Evolutionary conservation across 2,888 invertebrate genomes (phyloP), one percentile per base, ranked within the genome.

Genomic region (Uloborus plumipes): DNA sequence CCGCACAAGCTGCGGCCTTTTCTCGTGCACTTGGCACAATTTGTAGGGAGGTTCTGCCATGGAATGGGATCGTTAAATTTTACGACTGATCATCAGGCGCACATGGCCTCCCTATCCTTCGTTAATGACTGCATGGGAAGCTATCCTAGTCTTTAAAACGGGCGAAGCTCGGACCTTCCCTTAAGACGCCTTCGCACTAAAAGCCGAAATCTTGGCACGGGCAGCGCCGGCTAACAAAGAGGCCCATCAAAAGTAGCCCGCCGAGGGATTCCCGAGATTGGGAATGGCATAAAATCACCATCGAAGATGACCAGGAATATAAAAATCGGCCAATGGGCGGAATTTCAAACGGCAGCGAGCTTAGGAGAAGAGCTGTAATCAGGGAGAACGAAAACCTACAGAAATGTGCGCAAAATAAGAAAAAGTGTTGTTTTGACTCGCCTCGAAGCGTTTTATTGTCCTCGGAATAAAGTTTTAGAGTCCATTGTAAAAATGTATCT

Each of bases 21-120:
- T 59, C 78, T 65, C 66, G 49, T 47, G 73, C 49, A 67, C 73
- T 80, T 80, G 80, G 62, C 59, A 66, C 79, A 73, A 79, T 79
- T 79, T 79, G 79, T 66, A 72, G 59, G 58, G 67, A 72, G 72
- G 62, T 65, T 50, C 58, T 55, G 67, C 67, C 62, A 49, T 26
- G 67, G 53, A 80, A 80, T 69, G 39, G 47, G 80, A 73, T 80
- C 80, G 73, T 80, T 80, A 80, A 80, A 80, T 73, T 80, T 80
- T 80, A 80, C 73, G 80, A 73, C 62, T 51, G 79, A 80, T 80
- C 73, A 80, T 80, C 73, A 74, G 80, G 31, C 62, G 73, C 73
- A 73, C 79, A 73, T 80, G 61, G 53, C 80, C 74, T 64, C 62
- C 80, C 62, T 50, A 55, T 74, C 73, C 73, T 73, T 62, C 80